Evolutionary conservation across 2,888 invertebrate species (phyloP), one percentile per base, ranked within the genome.

Genomic region (Noctuana brunneofusca): DNA sequence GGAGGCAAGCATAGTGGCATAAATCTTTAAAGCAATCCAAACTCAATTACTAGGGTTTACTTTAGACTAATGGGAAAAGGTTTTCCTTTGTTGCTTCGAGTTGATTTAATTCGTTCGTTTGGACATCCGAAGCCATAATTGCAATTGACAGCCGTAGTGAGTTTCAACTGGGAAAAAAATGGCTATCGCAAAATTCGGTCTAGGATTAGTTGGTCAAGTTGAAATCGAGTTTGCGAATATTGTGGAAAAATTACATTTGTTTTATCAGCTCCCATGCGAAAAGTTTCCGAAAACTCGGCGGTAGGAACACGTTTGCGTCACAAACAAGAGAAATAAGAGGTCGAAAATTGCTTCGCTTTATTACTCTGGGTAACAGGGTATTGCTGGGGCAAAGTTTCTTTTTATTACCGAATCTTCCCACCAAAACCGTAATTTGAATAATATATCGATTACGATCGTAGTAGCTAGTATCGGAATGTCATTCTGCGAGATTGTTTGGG

Each of bases 11-110:
- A 82, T 79, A 83, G 81, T 82, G 77, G 68, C 75, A 84, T 87
- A 84, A 87, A 87, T 87, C 85, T 87, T 86, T 87, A 84, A 87
- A 86, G 84, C 87, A 83, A 87, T 87, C 80, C 82, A 85, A 88
- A 88, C 83, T 88, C 88, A 87, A 88, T 88, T 87, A 88, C 86
- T 79, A 82, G 71, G 79, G 86, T 88, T 87, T 87, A 79, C 84
- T 84, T 84, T 84, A 60, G 75, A 76, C 80, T 86, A 87, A 87
- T 87, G 83, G 86, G 83, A 83, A 83, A 83, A 80, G 82, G 80
- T 69, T 78, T 78, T 76, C 70, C 78, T 86, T 86, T 87, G 86
- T 86, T 79, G 73, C 73, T 70, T 71, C 74, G 66, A 69, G 69
- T 79, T 76, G 78, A 82, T 84, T 86, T 84, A 81, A 83, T 81